Evolutionary conservation across 2,113 vertebrate species (phyloP), one percentile per base, ranked within the genome.

Genomic region (Pelmatolapia mariae): DNA sequence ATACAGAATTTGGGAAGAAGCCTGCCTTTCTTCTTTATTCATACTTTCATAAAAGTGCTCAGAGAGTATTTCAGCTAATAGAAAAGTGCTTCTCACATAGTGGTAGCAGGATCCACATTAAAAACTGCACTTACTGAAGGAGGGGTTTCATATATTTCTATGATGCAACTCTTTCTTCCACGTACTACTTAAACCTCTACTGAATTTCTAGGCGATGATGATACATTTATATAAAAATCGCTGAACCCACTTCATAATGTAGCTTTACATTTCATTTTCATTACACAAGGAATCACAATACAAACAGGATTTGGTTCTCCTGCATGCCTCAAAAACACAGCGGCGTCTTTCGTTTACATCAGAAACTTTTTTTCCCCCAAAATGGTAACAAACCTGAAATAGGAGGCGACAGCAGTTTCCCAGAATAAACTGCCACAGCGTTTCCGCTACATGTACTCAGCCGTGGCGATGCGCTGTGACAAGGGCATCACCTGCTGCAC

Each of bases 401-500:
- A 68, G 83, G 87, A 90, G 84, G 91, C 91, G 92, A 95, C 91
- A 91, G 80, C 76, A 43, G 76, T 81, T 91, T 86, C 93, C 90
- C 86, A 91, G 84, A 93, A 91, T 93, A 93, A 86, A 90, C 59
- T 22, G 66, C 82, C 76, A 87, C 83, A 81, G 81, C 76, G 84
- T 89, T 93, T 89, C 82, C 80, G 26, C 92, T 90, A 29, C 81
- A 66, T 89, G 89, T 93, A 40, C 71, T 92, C 90, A 83, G 63
- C 88, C 85, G 82, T 83, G 84, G 78, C 87, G 33, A 93, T 91
- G 82, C 88, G 38, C 89, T 89, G 86, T 88, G 92, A 94, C 91
- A 94, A 91, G 92, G 90, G 90, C 90, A 92, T 90, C 90, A 93
- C 94, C 93, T 94, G 92, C 86, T 84, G 87, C 90, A 88, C 87